Evolutionary conservation across 2,113 vertebrate species (phyloP), one percentile per base, ranked within the genome.

Genomic region (Ageneiosus marmoratus): DNA sequence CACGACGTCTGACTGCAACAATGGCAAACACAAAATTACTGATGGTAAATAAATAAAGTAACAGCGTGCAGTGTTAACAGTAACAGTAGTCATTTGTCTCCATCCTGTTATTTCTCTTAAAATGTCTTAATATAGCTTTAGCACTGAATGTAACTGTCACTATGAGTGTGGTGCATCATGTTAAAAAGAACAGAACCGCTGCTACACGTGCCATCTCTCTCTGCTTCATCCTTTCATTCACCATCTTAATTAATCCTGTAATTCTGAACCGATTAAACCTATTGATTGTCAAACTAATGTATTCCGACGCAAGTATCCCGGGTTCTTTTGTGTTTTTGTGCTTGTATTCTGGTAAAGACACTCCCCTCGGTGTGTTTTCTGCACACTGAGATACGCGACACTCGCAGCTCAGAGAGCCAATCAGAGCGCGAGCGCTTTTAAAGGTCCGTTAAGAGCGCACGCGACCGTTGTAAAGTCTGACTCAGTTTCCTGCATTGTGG

Each of bases 371-470:
- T 79, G 70, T 44, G n/a, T 74, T 51, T 63, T 37, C 44, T 41
- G n/a, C 46, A 79, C 65, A 65, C 29, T 6, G 44, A 32, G 79
- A 80, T 41, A 63, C 48, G 34, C 62, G 70, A 37, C 79, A 27
- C 11, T 62, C 70, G 58, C 78, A 60, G 50, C 84, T 81, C 67
- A 22, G 58, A 46, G 46, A 87, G 78, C 90, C 90, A 91, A 89
- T 91, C 87, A 89, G 76, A 84, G 50, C 13, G 81, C 77, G 72
- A 67, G 77, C 63, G 81, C 85, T 76, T 86, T 90, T 89, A 88
- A 88, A 87, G 87, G 84, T 63, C 83, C 79, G 83, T 83, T 80
- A 85, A 77, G 84, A 70, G 77, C 72, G 67, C 60, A 72, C 51
- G 55, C 80, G 65, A 77, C 76, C 51, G 84, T 73, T 80, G 81